These are phyloP conservation scores for Nomada fucata DNA, from an alignment of 2,888 invertebrate species.

Conservation along the genomic window DNA sequence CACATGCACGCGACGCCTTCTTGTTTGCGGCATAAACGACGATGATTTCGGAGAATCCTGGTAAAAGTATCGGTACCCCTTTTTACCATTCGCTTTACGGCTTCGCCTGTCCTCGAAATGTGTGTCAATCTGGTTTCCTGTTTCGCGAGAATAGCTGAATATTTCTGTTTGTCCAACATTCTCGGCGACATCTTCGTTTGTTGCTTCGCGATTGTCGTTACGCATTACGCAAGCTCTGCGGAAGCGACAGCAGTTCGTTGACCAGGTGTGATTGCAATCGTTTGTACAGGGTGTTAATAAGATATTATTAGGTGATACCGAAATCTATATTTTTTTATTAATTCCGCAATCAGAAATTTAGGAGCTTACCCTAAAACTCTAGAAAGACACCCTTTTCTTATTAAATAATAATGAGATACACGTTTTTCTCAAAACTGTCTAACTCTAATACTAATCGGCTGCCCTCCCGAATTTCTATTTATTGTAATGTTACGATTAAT, in stretches of 20 bases:
- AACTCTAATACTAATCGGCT: no score
- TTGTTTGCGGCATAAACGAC: not conserved
- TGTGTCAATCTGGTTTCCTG: slow-evolving; percentile 11
- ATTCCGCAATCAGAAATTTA: not conserved
- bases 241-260: not conserved
- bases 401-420: no score
- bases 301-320: not conserved
- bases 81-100: not conserved
- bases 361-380: no score
- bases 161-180: no score
- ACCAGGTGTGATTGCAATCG: not conserved
- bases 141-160: no score
- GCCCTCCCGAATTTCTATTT: no score
- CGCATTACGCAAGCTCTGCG: not conserved
- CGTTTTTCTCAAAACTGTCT: not conserved
- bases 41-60: not conserved
- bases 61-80: not conserved
- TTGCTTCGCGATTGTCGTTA: not conserved
- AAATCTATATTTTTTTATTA: not conserved
- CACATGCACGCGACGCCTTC: not conserved
- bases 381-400: no score
- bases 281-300: not conserved
- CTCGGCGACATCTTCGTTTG: no score
- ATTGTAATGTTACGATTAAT: no score
- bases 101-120: not conserved